phyloP scores from a whole-genome alignment of 2,113 vertebrate species.

The Orthochromis malagaraziensis region DNA sequence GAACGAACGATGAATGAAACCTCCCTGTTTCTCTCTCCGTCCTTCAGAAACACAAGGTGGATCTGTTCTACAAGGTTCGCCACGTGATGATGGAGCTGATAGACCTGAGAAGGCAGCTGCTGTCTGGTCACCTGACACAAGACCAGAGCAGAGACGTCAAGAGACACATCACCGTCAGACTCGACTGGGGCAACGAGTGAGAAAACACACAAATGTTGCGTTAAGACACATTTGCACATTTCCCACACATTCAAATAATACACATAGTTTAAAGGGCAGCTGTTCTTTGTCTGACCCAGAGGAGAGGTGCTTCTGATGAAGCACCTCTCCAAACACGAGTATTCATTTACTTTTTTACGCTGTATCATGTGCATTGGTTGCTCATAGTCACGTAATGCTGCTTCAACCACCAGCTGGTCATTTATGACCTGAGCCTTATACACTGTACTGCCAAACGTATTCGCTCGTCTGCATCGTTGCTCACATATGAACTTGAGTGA shows the following conservation, averaged over 20 bases:
- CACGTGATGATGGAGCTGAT: conserved; percentile 98
- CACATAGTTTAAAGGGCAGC: fast-evolving
- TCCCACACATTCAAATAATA: background rate
- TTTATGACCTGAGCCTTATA: background rate
- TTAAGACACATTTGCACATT: background rate
- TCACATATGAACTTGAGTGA: background rate
- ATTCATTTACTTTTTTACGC: fast-evolving
- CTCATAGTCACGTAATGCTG: background rate
- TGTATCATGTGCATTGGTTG: fast-evolving
- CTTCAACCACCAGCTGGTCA: background rate
- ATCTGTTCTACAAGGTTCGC: conserved; percentile 97
- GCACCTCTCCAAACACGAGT: fast-evolving
- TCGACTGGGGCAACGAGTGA: conserved; percentile 99
- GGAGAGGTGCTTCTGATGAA: background rate
- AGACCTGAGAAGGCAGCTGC: conserved; percentile 90
- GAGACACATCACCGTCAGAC: conserved; percentile 89
- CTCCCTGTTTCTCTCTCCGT: background rate
- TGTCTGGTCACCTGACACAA: conserved; percentile 92
- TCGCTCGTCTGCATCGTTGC: background rate
- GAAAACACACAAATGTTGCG: conserved; percentile 26
- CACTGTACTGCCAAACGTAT: background rate
- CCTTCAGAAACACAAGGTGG: conserved; percentile 90
- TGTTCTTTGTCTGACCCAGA: background rate
- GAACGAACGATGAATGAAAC: background rate
- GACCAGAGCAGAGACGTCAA: conserved; percentile 95